phyloP scores from a whole-genome alignment of 2,888 invertebrate species.

The Coleophora flavipennella region DNA sequence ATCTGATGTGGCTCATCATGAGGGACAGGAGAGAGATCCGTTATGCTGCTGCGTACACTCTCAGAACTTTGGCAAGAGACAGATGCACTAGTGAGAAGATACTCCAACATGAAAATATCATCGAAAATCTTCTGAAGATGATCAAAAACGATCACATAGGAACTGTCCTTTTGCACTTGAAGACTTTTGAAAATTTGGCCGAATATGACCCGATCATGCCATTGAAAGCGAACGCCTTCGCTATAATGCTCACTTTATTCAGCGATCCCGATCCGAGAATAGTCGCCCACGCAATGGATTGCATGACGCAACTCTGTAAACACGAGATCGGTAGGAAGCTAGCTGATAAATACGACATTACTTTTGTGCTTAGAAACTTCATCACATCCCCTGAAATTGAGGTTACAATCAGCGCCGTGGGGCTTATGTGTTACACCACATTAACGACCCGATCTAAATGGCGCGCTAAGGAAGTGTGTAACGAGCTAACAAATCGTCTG shows the following conservation, averaged over 20 bases:
- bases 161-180: constrained; percentile 45
- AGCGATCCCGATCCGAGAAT: constrained; percentile 32
- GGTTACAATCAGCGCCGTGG: constrained; percentile 39
- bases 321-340: constrained; percentile 45
- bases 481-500: constrained; percentile 34
- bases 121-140: constrained; percentile 49
- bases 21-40: constrained; percentile 52
- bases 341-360: constrained; percentile 48
- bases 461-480: constrained; percentile 45
- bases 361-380: constrained; percentile 26
- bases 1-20: constrained; percentile 40
- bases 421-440: constrained; percentile 45
- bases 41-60: constrained; percentile 46
- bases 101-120: constrained; percentile 30
- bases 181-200: constrained; percentile 37
- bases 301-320: constrained; percentile 51
- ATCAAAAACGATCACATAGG: constrained; percentile 47
- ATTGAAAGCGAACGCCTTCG: constrained; percentile 49
- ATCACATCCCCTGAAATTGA: constrained; percentile 26
- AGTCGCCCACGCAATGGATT: constrained; percentile 43
- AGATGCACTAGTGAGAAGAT: constrained; percentile 38
- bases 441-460: constrained; percentile 52
- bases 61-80: constrained; percentile 38
- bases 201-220: constrained; percentile 46
- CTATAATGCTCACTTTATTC: constrained; percentile 41